A percentile compares a stretch with the other conserved stretches of the same genome.
These are phyloP conservation scores for Hydrozoanthus gracilis DNA, from an alignment of 92 coral and sea anemone species.

Conservation along the genomic window DNA sequence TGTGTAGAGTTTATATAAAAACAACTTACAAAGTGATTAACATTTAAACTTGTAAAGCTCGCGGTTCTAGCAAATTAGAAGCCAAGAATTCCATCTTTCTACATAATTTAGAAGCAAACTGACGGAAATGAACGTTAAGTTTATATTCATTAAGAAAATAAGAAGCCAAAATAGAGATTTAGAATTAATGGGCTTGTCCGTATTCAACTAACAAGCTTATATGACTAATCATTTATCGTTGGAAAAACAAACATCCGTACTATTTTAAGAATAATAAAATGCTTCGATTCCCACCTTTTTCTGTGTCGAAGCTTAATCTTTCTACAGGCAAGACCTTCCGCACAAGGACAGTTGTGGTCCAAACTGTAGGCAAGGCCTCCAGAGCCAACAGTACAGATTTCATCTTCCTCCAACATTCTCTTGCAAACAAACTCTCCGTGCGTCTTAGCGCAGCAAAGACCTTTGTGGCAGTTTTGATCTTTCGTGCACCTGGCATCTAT, in stretches of 20 bases:
- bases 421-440: slow-evolving; percentile 96
- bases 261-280: not conserved
- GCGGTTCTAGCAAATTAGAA: slow-evolving; percentile 8
- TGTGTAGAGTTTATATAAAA: too few species aligned
- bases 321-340: slow-evolving; percentile 84
- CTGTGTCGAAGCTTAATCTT: slow-evolving; percentile 67
- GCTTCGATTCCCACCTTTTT: slow-evolving; percentile 61
- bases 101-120: not conserved
- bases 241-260: slow-evolving; percentile 10
- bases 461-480: slow-evolving; percentile 84
- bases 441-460: slow-evolving; percentile 90
- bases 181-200: slow-evolving; percentile 5
- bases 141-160: not conserved
- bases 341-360: slow-evolving; percentile 94
- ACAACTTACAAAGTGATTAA: not conserved
- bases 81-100: not conserved
- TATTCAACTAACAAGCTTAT: not conserved
- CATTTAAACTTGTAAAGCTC: not conserved
- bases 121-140: slow-evolving; percentile 2
- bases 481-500: slow-evolving; percentile 76
- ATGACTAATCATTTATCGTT: slow-evolving; percentile 8
- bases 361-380: slow-evolving; percentile 92
- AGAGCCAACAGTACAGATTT: slow-evolving; percentile 81
- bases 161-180: not conserved
- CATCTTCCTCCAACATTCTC: slow-evolving; percentile 77